Conservation (phyloP, 2,113 vertebrate genomes). For the Takifugu bimaculatus region DNA sequence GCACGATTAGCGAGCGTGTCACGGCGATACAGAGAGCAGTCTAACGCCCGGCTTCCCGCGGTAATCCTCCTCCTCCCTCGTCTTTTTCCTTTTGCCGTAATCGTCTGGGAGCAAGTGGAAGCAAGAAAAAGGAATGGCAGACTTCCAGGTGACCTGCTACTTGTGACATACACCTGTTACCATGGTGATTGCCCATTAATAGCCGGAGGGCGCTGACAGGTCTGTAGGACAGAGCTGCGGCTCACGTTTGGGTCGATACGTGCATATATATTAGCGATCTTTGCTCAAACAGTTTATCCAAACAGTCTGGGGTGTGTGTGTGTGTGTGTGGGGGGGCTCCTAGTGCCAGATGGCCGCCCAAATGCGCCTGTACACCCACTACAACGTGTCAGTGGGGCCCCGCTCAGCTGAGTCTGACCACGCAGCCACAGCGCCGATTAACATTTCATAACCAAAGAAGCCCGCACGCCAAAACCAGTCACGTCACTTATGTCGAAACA, state of each 20-base stretch:
- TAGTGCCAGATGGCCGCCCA: conserved; percentile 67
- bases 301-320: conserved; percentile 18
- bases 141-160: conserved; percentile 70
- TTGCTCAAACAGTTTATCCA: conserved; percentile 37
- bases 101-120: conserved; percentile 10
- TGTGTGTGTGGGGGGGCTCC: conserved; percentile 16
- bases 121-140: conserved; percentile 34
- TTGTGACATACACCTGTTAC: conserved; percentile 68
- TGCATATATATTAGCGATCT: neutral
- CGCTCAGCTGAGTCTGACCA: conserved; percentile 16
- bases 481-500: conserved; percentile 26
- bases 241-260: conserved; percentile 26
- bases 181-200: conserved; percentile 73
- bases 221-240: conserved; percentile 46
- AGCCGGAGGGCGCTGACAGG: conserved; percentile 60
- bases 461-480: conserved; percentile 43
- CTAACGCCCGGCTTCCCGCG: neutral
- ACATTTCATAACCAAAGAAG: conserved; percentile 37
- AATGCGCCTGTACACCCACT: conserved; percentile 50
- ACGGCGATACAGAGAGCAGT: too few relatives aligned
- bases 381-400: conserved; percentile 45
- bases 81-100: conserved; percentile 4
- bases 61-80: conserved; percentile 2
- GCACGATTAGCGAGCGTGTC: too few relatives aligned
- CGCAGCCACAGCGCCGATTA: conserved; percentile 15